Evolutionary conservation across 2,113 vertebrate species (phyloP), one percentile per base, ranked within the genome.

Genomic region (Ardeotis arabs): DNA sequence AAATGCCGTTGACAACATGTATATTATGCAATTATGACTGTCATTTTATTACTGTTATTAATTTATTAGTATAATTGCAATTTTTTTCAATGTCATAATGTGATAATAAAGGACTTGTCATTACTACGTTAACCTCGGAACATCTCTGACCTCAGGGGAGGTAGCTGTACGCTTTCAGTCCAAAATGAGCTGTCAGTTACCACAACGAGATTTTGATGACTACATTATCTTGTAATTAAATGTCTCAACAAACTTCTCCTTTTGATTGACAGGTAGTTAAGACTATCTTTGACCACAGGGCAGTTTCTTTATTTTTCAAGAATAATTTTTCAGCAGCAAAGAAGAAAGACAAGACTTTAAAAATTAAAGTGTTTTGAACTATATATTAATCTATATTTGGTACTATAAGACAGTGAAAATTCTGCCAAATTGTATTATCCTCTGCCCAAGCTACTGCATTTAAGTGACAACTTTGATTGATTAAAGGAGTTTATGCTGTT

Each of bases 171-270:
- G 96, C 97, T 98, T 98, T 97, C 97, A 98, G 97, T 97, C 97
- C 97, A 98, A 98, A 98, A 98, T 98, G 98, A 98, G 97, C 98
- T 98, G 98, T 98, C 98, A 98, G 97, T 98, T 98, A 98, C 95
- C 97, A 96, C 97, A 97, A 98, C 56, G 95, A 97, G 97, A 98
- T 98, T 98, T 98, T 98, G 97, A 98, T 98, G 98, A 98, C 97
- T 98, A 98, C 97, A 98, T 98, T 98, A 98, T 98, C 97, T 98
- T 97, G 93, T 98, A 98, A 99, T 99, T 99, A 99, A 98, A 98
- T 98, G 98, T 98, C 98, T 98, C 97, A 98, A 98, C 98, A 98
- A 98, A 98, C 97, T 98, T 98, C 94, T 98, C 95, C 92, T 97
- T 97, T 97, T 98, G 98, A 98, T 97, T 98, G 98, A 98, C 98